Evolutionary conservation across 2,888 invertebrate species (phyloP).

Genomic region (Charanyca ferruginea): DNA sequence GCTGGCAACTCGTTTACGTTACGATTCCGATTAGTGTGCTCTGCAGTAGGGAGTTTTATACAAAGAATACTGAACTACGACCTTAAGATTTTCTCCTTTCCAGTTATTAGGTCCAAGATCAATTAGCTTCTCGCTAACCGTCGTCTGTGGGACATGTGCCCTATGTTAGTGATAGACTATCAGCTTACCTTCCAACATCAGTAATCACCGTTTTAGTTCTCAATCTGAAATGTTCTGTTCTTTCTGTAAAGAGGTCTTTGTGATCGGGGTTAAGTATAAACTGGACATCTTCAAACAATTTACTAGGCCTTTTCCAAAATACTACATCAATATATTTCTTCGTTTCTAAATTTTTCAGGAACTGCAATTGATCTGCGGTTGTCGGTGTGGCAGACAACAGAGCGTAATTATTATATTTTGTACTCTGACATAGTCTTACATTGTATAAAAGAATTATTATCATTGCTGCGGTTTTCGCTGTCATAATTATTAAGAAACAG

Average conservation of each 20-base stretch:
- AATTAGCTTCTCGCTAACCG: too few relatives aligned
- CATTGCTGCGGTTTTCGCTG: slow-evolving; percentile 65
- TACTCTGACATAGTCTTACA: slow-evolving; percentile 68
- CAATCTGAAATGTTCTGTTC: slow-evolving; percentile 74
- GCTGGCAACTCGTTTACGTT: too few relatives aligned
- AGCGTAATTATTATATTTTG: slow-evolving; percentile 72
- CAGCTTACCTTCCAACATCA: slow-evolving; percentile 76
- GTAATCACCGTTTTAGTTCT: slow-evolving; percentile 58
- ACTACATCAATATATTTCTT: slow-evolving; percentile 77
- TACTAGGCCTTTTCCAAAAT: slow-evolving; percentile 79
- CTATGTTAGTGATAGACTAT: neutral
- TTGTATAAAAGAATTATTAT: slow-evolving; percentile 70
- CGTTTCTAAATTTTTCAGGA: slow-evolving; percentile 75
- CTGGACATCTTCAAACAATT: slow-evolving; percentile 74
- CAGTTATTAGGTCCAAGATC: too few relatives aligned
- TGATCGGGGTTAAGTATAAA: slow-evolving; percentile 76
- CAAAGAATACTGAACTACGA: too few relatives aligned
- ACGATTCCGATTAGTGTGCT: too few relatives aligned
- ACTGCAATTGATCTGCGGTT: slow-evolving; percentile 75
- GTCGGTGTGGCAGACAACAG: slow-evolving; percentile 71
- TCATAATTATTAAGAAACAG: slow-evolving; percentile 68
- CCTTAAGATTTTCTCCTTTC: too few relatives aligned
- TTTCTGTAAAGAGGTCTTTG: slow-evolving; percentile 71
- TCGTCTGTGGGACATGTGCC: too few relatives aligned
- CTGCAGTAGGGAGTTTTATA: too few relatives aligned